Evolutionary conservation across 2,113 vertebrate genomes (phyloP), one percentile per base, ranked within the genome.

Genomic region (Toxotes chatareus): DNA sequence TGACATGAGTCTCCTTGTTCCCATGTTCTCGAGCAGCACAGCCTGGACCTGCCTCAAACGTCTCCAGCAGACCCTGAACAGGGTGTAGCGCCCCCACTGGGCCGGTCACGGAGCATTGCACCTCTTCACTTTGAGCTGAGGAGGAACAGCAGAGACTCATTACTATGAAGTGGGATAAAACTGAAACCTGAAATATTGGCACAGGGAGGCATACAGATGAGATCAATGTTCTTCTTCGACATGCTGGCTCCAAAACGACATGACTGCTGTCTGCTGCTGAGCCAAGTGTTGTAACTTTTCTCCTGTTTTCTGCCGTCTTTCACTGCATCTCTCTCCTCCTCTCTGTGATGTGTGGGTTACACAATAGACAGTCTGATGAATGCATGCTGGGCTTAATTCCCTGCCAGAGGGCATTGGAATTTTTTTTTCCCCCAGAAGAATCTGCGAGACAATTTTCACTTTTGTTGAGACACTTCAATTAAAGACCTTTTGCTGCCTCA

Each of bases 1-100:
- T 81, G 1, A 95, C 91, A 9, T 96, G 96, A 14, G 95, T 96
- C 84, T 96, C 95, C 76, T 88, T 93, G 66, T 84, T 83, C 0
- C 93, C 92, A 0, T 42, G 84, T 23, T 94, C 94, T 79, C 88
- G 83, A 3, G 95, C 93, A 2, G 88, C 92, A 12, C 96, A 96
- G 49, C 95, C 96, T 0, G 76, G 91, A 0, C 94, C 95, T 0
- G 75, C 91, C 56, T 93, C 86, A 2, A 94, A 92, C 16, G 73
- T 83, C 90, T 96, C 95, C 79, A 95, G 90, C 57, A 94, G 91
- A 55, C 88, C 95, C 69, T 79, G 91, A 21, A 96, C 94, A 0
- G 95, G 94, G 56, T 95, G 94, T 3, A 62, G 90, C 14, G 21
- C 49, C 73, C 82, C 94, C 12, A 59, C 85, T 7, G 87, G 89